A percentile compares a stretch with the other conserved stretches of the same genome.
phyloP scores from a whole-genome alignment of 2,797 vertebrate genomes.

The Notamacropus eugenii region DNA sequence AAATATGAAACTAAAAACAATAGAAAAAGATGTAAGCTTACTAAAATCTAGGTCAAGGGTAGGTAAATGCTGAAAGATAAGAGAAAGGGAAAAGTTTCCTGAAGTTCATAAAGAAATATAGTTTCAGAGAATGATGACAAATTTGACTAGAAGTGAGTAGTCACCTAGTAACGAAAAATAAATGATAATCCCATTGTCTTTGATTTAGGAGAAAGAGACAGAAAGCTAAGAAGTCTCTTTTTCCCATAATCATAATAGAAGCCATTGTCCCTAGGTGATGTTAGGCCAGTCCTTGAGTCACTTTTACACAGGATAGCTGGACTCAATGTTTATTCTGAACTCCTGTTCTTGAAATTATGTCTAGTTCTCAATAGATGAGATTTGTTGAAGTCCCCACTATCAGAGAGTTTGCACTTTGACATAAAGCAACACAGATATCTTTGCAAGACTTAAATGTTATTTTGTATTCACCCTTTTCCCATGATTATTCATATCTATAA shows the following conservation, averaged over 20 bases:
- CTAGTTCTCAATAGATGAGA: background rate
- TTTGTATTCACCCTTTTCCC: background rate
- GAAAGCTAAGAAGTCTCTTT: constrained; percentile 16
- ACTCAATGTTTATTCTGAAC: background rate
- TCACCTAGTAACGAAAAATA: background rate
- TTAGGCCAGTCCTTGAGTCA: background rate
- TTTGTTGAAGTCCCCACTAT: background rate
- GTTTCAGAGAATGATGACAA: background rate
- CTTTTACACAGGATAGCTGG: background rate
- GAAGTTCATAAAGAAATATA: background rate
- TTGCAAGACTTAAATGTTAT: background rate
- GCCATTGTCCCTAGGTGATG: background rate
- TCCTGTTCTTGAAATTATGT: background rate
- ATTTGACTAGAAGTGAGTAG: background rate
- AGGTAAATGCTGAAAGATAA: background rate
- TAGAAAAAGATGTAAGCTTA: background rate
- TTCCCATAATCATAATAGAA: constrained; percentile 6
- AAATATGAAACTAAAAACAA: background rate
- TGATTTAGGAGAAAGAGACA: background rate
- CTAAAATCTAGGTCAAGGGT: background rate
- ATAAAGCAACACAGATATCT: background rate
- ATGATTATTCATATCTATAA: constrained; percentile 3
- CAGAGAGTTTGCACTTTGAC: background rate
- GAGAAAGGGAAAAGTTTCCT: background rate
- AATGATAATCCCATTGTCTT: constrained; percentile 9